A percentile compares a stretch with the other conserved stretches of the same genome.
These are phyloP conservation scores for Rhynchomys soricoides DNA, from an alignment of 2,113 vertebrate species.

Conservation along the genomic window DNA sequence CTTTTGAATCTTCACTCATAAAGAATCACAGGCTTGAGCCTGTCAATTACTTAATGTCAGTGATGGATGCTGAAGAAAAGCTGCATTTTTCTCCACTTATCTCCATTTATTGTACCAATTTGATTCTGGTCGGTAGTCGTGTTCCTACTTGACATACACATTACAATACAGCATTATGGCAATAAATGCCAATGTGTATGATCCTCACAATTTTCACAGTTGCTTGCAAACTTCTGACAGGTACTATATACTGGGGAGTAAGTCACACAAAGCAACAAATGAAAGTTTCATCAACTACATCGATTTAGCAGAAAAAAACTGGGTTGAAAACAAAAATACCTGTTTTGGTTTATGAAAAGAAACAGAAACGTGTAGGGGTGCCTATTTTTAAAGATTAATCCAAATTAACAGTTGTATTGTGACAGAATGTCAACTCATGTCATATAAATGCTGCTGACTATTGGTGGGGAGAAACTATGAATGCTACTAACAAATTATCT, in stretches of 20 bases:
- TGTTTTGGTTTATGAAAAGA: slow-evolving; percentile 43
- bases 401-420: slow-evolving; percentile 39
- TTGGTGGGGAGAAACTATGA: neutral
- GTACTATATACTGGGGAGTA: neutral
- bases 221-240: slow-evolving; percentile 56
- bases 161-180: neutral
- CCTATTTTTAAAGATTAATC: neutral
- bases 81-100: neutral
- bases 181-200: slow-evolving; percentile 16
- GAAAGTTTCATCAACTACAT: slow-evolving; percentile 54
- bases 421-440: neutral
- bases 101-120: neutral
- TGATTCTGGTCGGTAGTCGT: neutral
- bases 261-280: slow-evolving; percentile 63
- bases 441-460: slow-evolving; percentile 8
- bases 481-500: neutral
- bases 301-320: slow-evolving; percentile 41
- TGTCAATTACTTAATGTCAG: neutral
- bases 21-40: neutral
- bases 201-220: slow-evolving; percentile 31
- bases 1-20: slow-evolving; percentile 22
- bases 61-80: neutral
- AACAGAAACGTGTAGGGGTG: slow-evolving; percentile 1
- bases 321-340: slow-evolving; percentile 7
- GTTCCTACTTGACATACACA: slow-evolving; percentile 4